Conservation (phyloP, 1,140 invertebrate species). For the Pseudomyrmex dendroicus region DNA sequence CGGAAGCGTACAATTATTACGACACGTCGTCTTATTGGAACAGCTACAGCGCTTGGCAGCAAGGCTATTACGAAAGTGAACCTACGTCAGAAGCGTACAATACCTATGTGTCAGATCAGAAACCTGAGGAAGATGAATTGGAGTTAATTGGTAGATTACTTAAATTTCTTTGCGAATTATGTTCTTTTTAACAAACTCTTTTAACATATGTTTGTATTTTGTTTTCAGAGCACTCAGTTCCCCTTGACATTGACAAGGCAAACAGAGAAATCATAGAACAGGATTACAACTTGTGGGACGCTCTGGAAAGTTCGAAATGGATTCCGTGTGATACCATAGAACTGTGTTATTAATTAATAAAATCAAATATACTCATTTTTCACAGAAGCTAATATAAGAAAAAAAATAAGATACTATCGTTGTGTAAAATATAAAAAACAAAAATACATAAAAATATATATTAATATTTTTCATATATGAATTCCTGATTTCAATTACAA, state of each 20-base stretch:
- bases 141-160: constrained; percentile 87
- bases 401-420: not conserved
- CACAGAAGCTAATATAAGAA: not conserved
- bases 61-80: constrained; percentile 84
- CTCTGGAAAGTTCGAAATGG: constrained; percentile 93
- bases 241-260: constrained; percentile 90
- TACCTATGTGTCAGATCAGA: constrained; percentile 82
- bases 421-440: not conserved
- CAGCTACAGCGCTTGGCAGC: constrained; percentile 84
- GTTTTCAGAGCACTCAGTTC: constrained; percentile 89
- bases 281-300: constrained; percentile 91
- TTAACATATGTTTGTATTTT: constrained; percentile 1
- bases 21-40: constrained; percentile 84
- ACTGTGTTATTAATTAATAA: constrained; percentile 80
- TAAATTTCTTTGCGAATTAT: not conserved
- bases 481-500: no score
- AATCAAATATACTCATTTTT: not conserved
- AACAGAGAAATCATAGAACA: constrained; percentile 91
- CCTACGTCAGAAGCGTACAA: constrained; percentile 82
- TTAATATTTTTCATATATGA: constrained; percentile 28
- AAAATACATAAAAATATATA: constrained; percentile 12
- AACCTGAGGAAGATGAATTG: constrained; percentile 86
- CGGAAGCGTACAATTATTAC: constrained; percentile 84
- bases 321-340: constrained; percentile 88
- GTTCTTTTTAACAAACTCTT: not conserved